These are phyloP conservation scores for Muschampia plurimacula DNA, from an alignment of 2,888 invertebrate genomes.

Conservation along the genomic window DNA sequence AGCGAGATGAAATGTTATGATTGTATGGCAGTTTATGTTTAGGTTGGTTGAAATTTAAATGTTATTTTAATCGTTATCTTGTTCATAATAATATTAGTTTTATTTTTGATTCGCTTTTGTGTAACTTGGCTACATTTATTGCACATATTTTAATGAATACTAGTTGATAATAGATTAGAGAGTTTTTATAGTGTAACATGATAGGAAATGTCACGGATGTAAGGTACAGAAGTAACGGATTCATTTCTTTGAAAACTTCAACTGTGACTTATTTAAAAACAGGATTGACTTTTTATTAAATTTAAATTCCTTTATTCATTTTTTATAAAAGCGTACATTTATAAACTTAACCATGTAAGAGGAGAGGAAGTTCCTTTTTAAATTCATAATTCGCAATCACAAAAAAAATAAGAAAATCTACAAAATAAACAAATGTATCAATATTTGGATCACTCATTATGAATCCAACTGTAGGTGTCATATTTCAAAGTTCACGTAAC, in stretches of 20 bases:
- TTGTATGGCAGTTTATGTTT: neutral
- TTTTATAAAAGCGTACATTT: no score
- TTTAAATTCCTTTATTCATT: no score
- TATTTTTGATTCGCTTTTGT: neutral
- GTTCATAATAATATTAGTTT: neutral
- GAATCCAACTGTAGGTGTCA: slow-evolving; percentile 38
- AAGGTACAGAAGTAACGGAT: no score
- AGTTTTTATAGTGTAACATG: neutral
- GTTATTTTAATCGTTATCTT: no score
- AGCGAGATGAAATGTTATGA: slow-evolving; percentile 23
- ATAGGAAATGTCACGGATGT: neutral
- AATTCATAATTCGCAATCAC: neutral
- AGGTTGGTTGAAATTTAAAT: neutral
- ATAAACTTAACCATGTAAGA: neutral
- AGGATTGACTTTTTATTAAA: no score
- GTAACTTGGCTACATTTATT: neutral
- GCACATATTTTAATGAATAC: no score
- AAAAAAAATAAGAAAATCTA: neutral
- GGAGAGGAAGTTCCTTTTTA: neutral
- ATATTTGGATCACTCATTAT: slow-evolving; percentile 42
- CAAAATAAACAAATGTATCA: slow-evolving; percentile 5
- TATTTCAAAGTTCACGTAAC: slow-evolving; percentile 41
- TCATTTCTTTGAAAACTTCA: no score
- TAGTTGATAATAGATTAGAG: neutral
- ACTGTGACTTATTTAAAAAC: no score